A percentile compares a stretch with the other conserved stretches of the same genome.
phyloP scores from a whole-genome alignment of 2,888 invertebrate genomes.

The Ophonus ardosiacus region DNA sequence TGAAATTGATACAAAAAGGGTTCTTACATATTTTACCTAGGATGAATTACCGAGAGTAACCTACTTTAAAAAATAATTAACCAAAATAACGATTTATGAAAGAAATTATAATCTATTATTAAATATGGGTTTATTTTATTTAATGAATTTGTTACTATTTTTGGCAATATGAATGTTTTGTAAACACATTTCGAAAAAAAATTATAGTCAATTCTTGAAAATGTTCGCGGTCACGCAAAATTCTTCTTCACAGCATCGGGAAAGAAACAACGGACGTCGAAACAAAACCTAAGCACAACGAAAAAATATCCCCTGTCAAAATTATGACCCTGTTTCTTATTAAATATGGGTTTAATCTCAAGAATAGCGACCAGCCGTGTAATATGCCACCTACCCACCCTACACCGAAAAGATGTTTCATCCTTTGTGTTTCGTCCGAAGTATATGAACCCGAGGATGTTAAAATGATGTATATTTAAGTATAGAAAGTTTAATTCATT shows the following conservation, averaged over 20 bases:
- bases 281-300: conserved; percentile 40
- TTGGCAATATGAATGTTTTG: no score
- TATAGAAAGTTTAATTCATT: no score
- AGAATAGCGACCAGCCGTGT: conserved; percentile 21
- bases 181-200: not conserved
- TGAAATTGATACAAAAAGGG: no score
- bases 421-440: conserved; percentile 6
- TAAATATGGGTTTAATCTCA: conserved; percentile 44
- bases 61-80: no score
- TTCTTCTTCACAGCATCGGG: conserved; percentile 8
- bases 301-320: conserved; percentile 38
- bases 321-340: conserved; percentile 39
- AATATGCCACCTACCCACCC: not conserved
- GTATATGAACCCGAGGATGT: not conserved
- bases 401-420: not conserved
- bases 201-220: not conserved
- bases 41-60: no score
- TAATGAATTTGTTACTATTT: no score
- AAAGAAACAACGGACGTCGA: conserved; percentile 1
- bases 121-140: no score
- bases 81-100: no score
- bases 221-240: conserved; percentile 15
- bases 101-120: no score
- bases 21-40: no score
- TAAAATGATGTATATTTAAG: not conserved